A percentile compares a stretch with the other conserved stretches of the same genome.
Evolutionary conservation across 2,888 invertebrate genomes (phyloP).

Genomic region (Caenorhabditis sinica): DNA sequence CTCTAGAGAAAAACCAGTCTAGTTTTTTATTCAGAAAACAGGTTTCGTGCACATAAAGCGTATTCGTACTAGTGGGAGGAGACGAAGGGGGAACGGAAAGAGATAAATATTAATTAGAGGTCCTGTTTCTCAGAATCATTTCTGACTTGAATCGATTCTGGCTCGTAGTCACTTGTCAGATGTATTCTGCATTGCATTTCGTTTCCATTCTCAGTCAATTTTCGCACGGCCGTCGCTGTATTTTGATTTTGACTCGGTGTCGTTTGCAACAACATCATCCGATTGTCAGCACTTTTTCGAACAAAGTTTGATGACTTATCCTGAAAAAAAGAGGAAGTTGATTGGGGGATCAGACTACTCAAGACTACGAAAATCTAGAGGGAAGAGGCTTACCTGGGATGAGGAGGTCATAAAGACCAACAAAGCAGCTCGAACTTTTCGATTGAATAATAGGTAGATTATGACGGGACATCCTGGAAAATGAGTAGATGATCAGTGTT

Average conservation of each 20-base stretch:
- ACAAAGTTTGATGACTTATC: conserved; percentile 52
- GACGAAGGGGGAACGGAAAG: background rate
- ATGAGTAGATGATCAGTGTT: background rate
- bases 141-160: background rate
- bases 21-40: conserved; percentile 22
- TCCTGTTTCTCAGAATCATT: conserved; percentile 6
- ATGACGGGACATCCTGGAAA: conserved; percentile 54
- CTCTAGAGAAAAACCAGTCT: conserved; percentile 20
- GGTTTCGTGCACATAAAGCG: background rate
- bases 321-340: conserved; percentile 10
- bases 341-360: conserved; percentile 5
- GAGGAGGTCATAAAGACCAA: conserved; percentile 52
- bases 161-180: background rate
- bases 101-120: conserved; percentile 1
- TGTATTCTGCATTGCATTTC: conserved; percentile 13
- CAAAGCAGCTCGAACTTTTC: conserved; percentile 58
- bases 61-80: background rate
- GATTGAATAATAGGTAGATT: conserved; percentile 57
- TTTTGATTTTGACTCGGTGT: conserved; percentile 28
- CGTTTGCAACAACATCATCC: conserved; percentile 29
- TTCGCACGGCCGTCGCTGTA: conserved; percentile 20
- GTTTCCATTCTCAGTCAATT: conserved; percentile 11
- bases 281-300: conserved; percentile 39
- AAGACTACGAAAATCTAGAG: conserved; percentile 12
- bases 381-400: conserved; percentile 37